phyloP scores from a whole-genome alignment of 2,113 vertebrate species.

The Triplophysa dalaica region DNA sequence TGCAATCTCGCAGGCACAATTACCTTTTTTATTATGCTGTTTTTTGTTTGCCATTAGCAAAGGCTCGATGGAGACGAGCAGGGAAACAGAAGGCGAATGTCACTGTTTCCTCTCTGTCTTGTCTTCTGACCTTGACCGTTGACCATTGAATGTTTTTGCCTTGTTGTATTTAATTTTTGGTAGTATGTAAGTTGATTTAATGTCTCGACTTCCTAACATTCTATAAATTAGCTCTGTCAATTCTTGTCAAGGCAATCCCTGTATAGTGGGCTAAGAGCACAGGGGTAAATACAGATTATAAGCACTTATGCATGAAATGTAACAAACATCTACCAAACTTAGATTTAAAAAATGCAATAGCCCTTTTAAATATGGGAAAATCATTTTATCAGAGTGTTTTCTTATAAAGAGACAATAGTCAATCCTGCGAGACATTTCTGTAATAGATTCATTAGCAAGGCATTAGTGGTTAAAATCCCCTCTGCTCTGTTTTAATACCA shows the following conservation, averaged over 20 bases:
- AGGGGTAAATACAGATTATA: neutral
- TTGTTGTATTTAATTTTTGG: slow-evolving; percentile 8
- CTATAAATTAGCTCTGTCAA: neutral
- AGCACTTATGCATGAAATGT: slow-evolving; percentile 18
- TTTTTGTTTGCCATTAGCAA: slow-evolving; percentile 22
- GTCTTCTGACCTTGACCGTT: slow-evolving; percentile 9
- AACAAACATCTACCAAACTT: neutral
- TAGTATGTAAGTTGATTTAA: slow-evolving; percentile 5
- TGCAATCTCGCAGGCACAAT: neutral
- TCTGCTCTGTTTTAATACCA: slow-evolving; percentile 1
- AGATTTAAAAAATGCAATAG: slow-evolving; percentile 11
- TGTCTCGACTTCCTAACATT: neutral
- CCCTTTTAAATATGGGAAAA: neutral
- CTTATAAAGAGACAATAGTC: neutral
- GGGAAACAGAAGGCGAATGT: slow-evolving; percentile 39
- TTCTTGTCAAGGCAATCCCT: neutral
- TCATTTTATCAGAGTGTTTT: neutral
- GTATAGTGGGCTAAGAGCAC: slow-evolving; percentile 14
- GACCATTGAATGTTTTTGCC: slow-evolving; percentile 4
- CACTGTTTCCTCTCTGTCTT: slow-evolving; percentile 25
- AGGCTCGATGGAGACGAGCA: slow-evolving; percentile 12
- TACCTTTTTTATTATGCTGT: neutral
- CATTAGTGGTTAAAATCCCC: slow-evolving; percentile 8
- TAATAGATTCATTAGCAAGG: neutral
- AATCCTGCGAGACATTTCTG: slow-evolving; percentile 7